Evolutionary conservation across 1,140 invertebrate genomes (phyloP).

Genomic region (Sitophilus oryzae): DNA sequence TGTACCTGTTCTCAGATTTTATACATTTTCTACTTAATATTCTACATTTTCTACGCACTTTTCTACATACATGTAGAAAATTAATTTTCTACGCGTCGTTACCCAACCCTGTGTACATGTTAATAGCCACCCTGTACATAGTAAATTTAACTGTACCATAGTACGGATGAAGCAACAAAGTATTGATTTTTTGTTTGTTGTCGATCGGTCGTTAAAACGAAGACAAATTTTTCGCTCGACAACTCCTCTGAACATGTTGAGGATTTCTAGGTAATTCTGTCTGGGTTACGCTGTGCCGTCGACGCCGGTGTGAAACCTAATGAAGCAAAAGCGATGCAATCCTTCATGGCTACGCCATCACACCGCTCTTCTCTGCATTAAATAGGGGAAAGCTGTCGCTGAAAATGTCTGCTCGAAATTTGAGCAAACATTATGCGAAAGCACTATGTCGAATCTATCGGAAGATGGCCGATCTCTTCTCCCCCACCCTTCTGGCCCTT

Average conservation of each 20-base stretch:
- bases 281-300: conserved; percentile 18
- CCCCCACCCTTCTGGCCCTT: neutral
- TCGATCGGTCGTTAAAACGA: neutral
- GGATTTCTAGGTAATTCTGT: conserved; percentile 22
- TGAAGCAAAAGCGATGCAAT: conserved; percentile 26
- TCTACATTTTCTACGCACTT: too few species aligned
- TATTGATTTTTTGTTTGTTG: too few species aligned
- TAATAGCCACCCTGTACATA: neutral
- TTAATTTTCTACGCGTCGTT: too few species aligned
- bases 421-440: conserved; percentile 15
- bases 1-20: too few species aligned
- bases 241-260: conserved; percentile 18
- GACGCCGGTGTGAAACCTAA: conserved; percentile 23
- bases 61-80: too few species aligned
- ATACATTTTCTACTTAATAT: too few species aligned
- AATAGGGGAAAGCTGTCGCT: conserved; percentile 9
- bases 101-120: neutral
- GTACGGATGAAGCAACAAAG: too few species aligned
- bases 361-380: conserved; percentile 19
- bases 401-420: conserved; percentile 19
- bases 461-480: conserved; percentile 7
- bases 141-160: too few species aligned
- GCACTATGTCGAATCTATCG: conserved; percentile 15
- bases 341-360: conserved; percentile 23
- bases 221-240: conserved; percentile 19